These are phyloP conservation scores for Microtus ochrogaster DNA, from an alignment of 2,113 vertebrate species.

Conservation along the genomic window DNA sequence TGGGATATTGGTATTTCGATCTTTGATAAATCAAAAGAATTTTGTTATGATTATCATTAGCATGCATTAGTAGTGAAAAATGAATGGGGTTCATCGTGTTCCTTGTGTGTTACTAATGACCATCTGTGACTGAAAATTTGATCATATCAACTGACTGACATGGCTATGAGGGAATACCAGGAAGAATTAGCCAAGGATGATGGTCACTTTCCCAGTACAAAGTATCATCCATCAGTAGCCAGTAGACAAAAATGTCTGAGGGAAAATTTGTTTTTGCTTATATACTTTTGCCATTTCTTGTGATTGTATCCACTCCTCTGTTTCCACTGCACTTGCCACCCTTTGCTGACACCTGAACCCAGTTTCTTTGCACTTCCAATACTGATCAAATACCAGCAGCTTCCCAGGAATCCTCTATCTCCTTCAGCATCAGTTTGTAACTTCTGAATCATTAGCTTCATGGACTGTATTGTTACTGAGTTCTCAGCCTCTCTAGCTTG, in stretches of 20 bases:
- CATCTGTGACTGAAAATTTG: background rate
- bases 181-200: background rate
- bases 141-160: background rate
- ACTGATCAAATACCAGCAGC: background rate
- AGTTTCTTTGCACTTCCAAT: background rate
- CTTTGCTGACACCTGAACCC: background rate
- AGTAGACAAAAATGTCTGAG: background rate
- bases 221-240: background rate
- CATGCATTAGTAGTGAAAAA: background rate
- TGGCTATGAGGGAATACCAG: background rate
- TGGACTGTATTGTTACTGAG: background rate
- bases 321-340: too few relatives aligned
- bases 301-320: too few relatives aligned
- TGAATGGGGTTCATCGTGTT: background rate
- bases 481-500: background rate
- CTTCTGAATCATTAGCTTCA: background rate
- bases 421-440: background rate
- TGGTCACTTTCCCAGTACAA: background rate
- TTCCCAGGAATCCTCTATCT: background rate
- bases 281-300: background rate
- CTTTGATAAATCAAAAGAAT: background rate
- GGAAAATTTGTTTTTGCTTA: background rate
- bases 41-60: background rate
- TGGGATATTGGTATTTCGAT: background rate
- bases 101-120: background rate